These are phyloP conservation scores for Typhlomys cinereus DNA, from an alignment of 2,113 vertebrate species.

Conservation along the genomic window DNA sequence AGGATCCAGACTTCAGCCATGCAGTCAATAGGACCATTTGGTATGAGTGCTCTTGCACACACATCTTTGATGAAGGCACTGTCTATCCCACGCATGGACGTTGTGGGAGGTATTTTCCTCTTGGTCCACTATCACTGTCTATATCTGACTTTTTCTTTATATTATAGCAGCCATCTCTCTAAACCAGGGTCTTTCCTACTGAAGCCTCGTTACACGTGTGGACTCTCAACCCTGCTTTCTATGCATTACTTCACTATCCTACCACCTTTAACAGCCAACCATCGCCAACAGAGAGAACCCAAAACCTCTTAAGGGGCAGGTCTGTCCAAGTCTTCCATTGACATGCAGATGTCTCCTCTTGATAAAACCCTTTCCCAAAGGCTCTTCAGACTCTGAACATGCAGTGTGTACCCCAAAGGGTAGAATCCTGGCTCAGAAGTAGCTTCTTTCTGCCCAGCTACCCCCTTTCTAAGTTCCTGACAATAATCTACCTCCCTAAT, in stretches of 20 bases:
- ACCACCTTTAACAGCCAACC: background rate
- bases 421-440: background rate
- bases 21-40: background rate
- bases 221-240: background rate
- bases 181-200: background rate
- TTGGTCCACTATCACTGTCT: background rate
- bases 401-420: background rate
- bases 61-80: background rate
- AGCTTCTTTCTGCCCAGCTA: background rate
- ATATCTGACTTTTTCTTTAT: background rate
- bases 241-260: background rate
- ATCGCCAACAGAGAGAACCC: background rate
- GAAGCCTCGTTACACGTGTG: no score
- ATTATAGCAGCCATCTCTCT: background rate
- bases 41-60: background rate
- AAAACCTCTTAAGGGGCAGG: background rate
- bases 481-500: background rate
- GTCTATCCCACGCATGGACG: background rate
- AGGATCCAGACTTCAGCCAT: no score
- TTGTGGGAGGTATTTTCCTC: background rate
- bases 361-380: accelerated
- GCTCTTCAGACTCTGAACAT: accelerated
- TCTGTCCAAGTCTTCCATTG: background rate
- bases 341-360: background rate
- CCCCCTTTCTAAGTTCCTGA: background rate